phyloP scores from a whole-genome alignment of 2,888 invertebrate species.

The Coleophora deauratella region DNA sequence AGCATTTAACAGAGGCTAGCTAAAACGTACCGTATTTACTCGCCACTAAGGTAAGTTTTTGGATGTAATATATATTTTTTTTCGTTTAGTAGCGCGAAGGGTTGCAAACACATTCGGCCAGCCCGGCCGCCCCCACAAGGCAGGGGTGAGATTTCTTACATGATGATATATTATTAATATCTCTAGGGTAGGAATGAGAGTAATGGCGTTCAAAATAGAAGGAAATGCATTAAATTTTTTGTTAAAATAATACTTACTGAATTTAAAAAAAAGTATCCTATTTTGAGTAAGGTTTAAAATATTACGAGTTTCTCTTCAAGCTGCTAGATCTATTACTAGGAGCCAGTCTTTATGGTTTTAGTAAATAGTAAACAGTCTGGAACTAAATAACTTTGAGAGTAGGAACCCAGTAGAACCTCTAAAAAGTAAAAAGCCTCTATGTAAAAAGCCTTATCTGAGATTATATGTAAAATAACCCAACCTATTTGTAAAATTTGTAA shows the following conservation, averaged over 20 bases:
- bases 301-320: too few species aligned
- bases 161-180: conserved; percentile 67
- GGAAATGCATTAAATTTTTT: conserved; percentile 22
- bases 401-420: too few species aligned
- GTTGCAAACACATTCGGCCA: conserved; percentile 53
- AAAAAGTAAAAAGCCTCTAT: too few species aligned
- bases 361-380: too few species aligned
- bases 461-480: too few species aligned
- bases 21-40: conserved; percentile 26
- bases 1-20: conserved; percentile 27
- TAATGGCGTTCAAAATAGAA: conserved; percentile 47
- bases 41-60: conserved; percentile 23
- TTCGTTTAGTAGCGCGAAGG: conserved; percentile 45
- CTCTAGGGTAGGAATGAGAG: conserved; percentile 46
- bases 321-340: too few species aligned
- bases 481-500: too few species aligned
- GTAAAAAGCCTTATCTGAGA: too few species aligned
- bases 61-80: conserved; percentile 25
- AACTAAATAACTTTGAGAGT: too few species aligned
- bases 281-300: not conserved
- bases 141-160: conserved; percentile 63
- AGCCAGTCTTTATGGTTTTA: too few species aligned
- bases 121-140: conserved; percentile 50
- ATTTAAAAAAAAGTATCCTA: not conserved
- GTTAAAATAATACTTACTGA: not conserved